These are phyloP conservation scores for Protonemura montana DNA, from an alignment of 2,888 invertebrate species.

Conservation along the genomic window DNA sequence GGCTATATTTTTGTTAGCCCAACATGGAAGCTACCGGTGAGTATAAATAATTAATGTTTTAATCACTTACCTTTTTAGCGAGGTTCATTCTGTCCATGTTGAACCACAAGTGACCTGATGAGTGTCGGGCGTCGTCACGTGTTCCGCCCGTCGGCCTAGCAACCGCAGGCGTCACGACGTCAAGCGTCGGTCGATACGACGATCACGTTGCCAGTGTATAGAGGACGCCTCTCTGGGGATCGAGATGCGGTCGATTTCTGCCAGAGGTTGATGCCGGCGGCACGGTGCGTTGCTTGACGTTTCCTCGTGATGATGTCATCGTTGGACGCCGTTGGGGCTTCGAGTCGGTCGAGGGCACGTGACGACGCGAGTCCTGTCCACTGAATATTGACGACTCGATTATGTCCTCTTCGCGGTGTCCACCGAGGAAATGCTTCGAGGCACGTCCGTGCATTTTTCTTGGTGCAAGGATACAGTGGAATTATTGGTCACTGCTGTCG, in stretches of 20 bases:
- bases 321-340: background rate
- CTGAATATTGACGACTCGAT: background rate
- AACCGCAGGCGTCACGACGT: background rate
- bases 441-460: background rate
- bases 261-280: background rate
- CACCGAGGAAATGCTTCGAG: background rate
- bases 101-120: background rate
- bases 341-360: background rate
- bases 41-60: background rate
- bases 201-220: background rate
- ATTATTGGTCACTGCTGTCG: background rate
- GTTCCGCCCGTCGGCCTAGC: background rate
- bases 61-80: conserved; percentile 19
- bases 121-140: background rate
- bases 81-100: conserved; percentile 29
- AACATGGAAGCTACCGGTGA: background rate
- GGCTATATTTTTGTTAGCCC: no score
- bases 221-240: conserved; percentile 20
- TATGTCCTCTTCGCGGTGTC: background rate
- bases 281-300: no score
- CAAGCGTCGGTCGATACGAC: background rate
- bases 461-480: background rate
- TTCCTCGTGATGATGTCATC: background rate
- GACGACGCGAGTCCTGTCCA: background rate
- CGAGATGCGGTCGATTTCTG: background rate